A percentile compares a stretch with the other conserved stretches of the same genome.
phyloP scores from a whole-genome alignment of 1,140 invertebrate genomes.

The Piezodorus guildinii region DNA sequence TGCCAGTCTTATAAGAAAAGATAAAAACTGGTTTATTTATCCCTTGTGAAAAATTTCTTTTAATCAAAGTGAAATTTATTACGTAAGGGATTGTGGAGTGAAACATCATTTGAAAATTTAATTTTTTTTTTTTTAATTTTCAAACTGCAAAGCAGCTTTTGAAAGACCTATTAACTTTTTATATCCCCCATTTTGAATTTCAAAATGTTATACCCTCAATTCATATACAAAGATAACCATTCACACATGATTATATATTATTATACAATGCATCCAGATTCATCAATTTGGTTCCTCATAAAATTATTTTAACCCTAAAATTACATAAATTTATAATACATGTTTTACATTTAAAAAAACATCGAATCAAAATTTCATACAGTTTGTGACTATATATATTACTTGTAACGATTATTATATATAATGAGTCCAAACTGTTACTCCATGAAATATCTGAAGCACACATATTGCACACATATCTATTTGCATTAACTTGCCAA shows the following conservation, averaged over 20 bases:
- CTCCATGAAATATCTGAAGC: neutral
- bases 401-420: constrained; percentile 8
- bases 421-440: constrained; percentile 12
- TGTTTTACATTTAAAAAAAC: constrained; percentile 22
- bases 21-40: constrained; percentile 18
- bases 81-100: constrained; percentile 3
- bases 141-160: constrained; percentile 4
- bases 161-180: constrained; percentile 21
- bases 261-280: constrained; percentile 3
- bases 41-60: neutral
- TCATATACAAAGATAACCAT: neutral
- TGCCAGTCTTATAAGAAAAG: constrained; percentile 23
- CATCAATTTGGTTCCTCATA: constrained; percentile 1
- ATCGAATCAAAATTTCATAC: constrained; percentile 16
- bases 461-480: constrained; percentile 12
- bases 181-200: neutral
- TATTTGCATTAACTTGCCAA: neutral
- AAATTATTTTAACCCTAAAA: neutral
- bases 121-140: neutral
- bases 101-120: neutral
- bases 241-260: neutral
- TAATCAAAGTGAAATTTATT: neutral
- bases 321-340: constrained; percentile 20
- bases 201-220: constrained; percentile 5
- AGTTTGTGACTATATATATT: constrained; percentile 8